Evolutionary conservation across 2,888 invertebrate species (phyloP), one percentile per base, ranked within the genome.

Genomic region (Tuta absoluta): DNA sequence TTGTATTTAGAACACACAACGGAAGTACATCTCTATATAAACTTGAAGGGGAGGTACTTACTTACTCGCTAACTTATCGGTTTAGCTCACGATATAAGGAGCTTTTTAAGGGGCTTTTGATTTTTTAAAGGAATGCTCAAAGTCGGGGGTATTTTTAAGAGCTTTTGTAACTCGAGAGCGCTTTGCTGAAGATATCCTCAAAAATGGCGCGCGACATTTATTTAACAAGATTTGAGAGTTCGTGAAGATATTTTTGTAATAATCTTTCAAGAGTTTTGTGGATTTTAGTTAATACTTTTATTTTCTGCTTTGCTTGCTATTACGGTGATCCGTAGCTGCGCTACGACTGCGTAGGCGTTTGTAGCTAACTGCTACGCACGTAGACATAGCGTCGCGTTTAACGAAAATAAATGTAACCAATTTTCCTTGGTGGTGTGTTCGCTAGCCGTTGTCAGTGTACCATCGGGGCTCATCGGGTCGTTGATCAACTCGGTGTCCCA

Each of bases 51-150:
- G 76, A 74, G 72, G 71, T 74, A 73, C 76, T 74, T 80, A 78
- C 76, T 71, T 78, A 81, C 80, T 23, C 51, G 51, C 56, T 56
- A 33, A 56, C 56, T 85, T 81, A 85, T 79, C 79, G 80, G 78
- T 80, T 80, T 76, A 82, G 74, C 72, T 73, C 45, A 79, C 73
- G 75, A 78, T 74, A 74, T 78, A 73, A 77, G 75, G 78, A 17
- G 76, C 73, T 67, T 69, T 33, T 8, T 33, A 73, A 77, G 75
- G 78, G 11, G 76, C 73, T 67, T 69, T 70, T 72, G 73, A 71
- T 75, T 79, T 77, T 51, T 79, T 77, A 69, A 70, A 69, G 82
- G 80, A 79, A 84, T 84, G 75, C 62, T 67, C 45, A 56, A 65
- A 59, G 59, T 63, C 38, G 62, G 23, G 37, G 37, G 49, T 33